These are phyloP conservation scores for Podarcis raffonei DNA, from an alignment of 2,113 vertebrate genomes.

Conservation along the genomic window DNA sequence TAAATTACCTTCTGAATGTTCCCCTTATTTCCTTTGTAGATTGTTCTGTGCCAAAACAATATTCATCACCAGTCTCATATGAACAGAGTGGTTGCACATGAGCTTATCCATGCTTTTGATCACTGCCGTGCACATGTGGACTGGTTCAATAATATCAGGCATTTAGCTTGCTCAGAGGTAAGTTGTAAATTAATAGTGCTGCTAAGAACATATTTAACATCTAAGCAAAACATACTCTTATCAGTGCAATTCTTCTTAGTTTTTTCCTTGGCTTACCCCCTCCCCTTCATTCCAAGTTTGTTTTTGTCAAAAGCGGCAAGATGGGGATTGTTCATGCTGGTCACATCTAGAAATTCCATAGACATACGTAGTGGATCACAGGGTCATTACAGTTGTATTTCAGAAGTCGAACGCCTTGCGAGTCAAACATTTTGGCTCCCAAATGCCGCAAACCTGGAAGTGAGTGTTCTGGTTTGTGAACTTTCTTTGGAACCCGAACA, in stretches of 20 bases:
- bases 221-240: background rate
- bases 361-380: too few relatives aligned
- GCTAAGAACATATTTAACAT: background rate
- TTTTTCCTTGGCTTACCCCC: background rate
- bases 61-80: slow-evolving; percentile 91
- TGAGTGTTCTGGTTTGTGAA: too few relatives aligned
- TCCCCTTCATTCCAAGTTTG: background rate
- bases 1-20: background rate
- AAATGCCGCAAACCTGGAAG: too few relatives aligned
- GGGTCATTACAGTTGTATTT: background rate
- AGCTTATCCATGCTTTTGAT: slow-evolving; percentile 95
- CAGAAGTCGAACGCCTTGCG: too few relatives aligned
- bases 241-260: background rate
- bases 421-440: too few relatives aligned
- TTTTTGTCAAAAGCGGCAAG: background rate
- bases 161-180: slow-evolving; percentile 97
- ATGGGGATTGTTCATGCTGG: background rate
- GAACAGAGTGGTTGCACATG: slow-evolving; percentile 93
- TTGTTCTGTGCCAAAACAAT: slow-evolving; percentile 98
- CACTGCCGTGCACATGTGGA: slow-evolving; percentile 94
- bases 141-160: slow-evolving; percentile 91
- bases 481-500: too few relatives aligned
- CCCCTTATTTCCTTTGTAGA: slow-evolving; percentile 73
- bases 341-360: background rate
- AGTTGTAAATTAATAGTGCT: slow-evolving; percentile 46